Conservation (phyloP, 92 coral and sea anemone genomes). For the Palythoa heliodiscus region DNA sequence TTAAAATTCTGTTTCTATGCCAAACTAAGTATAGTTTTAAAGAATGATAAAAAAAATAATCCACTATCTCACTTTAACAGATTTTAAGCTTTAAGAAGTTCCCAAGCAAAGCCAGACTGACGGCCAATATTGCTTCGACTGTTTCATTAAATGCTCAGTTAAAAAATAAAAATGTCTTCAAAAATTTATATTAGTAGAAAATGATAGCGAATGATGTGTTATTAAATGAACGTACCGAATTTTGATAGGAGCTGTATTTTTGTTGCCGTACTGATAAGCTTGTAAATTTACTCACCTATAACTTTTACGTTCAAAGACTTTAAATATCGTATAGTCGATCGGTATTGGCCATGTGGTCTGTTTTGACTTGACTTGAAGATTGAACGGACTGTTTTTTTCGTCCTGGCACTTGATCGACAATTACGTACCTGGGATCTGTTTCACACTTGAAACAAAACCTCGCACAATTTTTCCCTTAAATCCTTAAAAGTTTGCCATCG, state of each 20-base stretch:
- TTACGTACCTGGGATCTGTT: neutral
- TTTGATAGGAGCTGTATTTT: neutral
- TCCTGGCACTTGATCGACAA: neutral
- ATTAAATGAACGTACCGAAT: neutral
- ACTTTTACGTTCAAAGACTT: neutral
- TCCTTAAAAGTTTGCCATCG: neutral
- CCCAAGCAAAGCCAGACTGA: too few relatives aligned
- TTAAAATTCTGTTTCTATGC: too few relatives aligned
- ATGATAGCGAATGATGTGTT: neutral
- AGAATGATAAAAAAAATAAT: too few relatives aligned
- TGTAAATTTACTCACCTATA: neutral
- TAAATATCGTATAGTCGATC: neutral
- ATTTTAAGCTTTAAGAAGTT: too few relatives aligned
- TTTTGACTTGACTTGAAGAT: neutral
- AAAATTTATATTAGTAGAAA: neutral
- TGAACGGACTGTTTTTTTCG: neutral
- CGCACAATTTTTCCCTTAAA: neutral
- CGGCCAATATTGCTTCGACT: too few relatives aligned
- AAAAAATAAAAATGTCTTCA: neutral
- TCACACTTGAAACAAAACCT: neutral
- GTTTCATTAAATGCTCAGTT: neutral
- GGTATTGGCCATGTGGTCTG: neutral
- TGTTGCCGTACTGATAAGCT: neutral
- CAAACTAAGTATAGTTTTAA: too few relatives aligned
- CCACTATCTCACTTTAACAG: too few relatives aligned